These are phyloP conservation scores for Eutrigla gurnardus DNA, from an alignment of 2,797 vertebrate genomes.

Conservation along the genomic window DNA sequence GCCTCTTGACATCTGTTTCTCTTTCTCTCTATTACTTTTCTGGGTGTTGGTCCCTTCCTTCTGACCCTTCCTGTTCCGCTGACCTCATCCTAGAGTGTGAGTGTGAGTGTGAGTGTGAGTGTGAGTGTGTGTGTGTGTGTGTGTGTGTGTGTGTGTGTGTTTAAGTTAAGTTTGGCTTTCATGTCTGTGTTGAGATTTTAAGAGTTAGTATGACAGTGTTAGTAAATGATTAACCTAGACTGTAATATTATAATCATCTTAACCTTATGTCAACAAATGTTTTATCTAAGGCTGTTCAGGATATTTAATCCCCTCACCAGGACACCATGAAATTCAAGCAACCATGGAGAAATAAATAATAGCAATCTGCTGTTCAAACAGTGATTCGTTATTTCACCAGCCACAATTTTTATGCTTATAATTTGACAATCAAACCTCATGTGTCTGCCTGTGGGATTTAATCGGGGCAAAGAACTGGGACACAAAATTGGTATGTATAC, in stretches of 20 bases:
- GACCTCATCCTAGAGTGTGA: conserved; percentile 59
- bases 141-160: not conserved
- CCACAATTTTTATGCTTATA: conserved; percentile 12
- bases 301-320: conserved; percentile 49
- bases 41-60: conserved; percentile 55
- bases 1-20: conserved; percentile 13
- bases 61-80: conserved; percentile 61
- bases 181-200: not conserved
- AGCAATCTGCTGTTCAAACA: conserved; percentile 30
- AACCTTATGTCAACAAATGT: conserved; percentile 34
- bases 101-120: not conserved
- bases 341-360: not conserved
- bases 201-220: not conserved
- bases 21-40: conserved; percentile 27
- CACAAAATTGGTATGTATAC: conserved; percentile 13
- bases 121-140: conserved; percentile 1
- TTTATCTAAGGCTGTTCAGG: conserved; percentile 27
- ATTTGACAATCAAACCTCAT: conserved; percentile 2
- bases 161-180: not conserved
- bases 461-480: conserved; percentile 46
- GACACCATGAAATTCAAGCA: conserved; percentile 14
- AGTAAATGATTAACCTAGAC: conserved; percentile 6
- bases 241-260: not conserved
- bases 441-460: conserved; percentile 14
- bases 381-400: conserved; percentile 3